Percentiles rank a stretch among this genome's conserved stretches.
phyloP scores from a whole-genome alignment of 2,113 vertebrate genomes.

The Pitta sordida region DNA sequence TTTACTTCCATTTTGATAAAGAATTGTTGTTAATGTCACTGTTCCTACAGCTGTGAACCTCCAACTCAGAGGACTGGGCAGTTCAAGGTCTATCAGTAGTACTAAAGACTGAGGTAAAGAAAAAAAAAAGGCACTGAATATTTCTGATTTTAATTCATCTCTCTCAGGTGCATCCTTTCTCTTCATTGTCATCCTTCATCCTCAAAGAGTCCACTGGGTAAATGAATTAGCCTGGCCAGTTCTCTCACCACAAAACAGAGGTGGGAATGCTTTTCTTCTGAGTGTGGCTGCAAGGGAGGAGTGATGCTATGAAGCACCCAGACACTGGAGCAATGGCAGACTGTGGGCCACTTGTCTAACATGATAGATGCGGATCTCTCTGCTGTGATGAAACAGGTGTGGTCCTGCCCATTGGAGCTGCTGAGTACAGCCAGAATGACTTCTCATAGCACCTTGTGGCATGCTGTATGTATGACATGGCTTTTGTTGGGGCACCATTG shows the following conservation, averaged over 20 bases:
- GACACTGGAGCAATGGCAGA: not conserved
- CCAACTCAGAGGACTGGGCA: not conserved
- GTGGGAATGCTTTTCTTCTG: not conserved
- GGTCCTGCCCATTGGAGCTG: not conserved
- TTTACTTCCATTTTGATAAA: not conserved
- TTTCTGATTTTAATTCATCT: not conserved
- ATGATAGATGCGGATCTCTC: not conserved
- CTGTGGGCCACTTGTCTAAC: not conserved
- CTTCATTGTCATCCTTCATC: not conserved
- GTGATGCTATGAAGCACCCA: not conserved
- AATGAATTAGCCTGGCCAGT: not conserved
- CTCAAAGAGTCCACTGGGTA: not conserved
- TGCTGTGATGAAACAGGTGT: not conserved
- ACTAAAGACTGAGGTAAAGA: not conserved
- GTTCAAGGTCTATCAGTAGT: not conserved
- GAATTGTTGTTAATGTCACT: not conserved
- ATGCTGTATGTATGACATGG: not conserved
- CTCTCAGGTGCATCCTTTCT: not conserved
- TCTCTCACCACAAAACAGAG: not conserved
- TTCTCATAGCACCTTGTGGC: not conserved
- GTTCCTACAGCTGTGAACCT: not conserved
- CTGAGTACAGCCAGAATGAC: not conserved
- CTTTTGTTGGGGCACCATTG: not conserved
- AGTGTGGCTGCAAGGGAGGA: not conserved
- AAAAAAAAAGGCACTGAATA: not conserved